These are phyloP conservation scores for Helicoverpa armigera DNA, from an alignment of 1,140 invertebrate genomes.

Conservation along the genomic window DNA sequence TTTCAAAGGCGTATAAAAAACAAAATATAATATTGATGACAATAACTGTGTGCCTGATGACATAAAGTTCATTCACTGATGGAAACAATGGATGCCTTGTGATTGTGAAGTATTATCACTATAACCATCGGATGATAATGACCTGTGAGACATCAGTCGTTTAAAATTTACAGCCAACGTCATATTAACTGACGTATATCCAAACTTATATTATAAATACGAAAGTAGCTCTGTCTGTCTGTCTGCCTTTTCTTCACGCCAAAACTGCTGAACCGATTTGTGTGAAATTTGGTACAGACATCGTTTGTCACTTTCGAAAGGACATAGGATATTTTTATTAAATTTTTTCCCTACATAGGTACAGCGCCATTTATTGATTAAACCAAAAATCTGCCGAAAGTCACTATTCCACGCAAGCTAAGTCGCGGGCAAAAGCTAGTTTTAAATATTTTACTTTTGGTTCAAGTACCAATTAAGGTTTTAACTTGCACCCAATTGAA, in stretches of 20 bases:
- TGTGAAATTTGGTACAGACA: no score
- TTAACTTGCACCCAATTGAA: slow-evolving; percentile 21
- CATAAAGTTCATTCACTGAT: slow-evolving; percentile 69
- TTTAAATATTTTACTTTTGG: slow-evolving; percentile 4
- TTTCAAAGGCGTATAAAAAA: slow-evolving; percentile 24
- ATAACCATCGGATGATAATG: slow-evolving; percentile 55
- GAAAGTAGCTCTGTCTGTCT: no score
- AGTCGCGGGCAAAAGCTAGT: no score
- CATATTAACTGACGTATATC: not conserved
- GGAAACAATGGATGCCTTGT: slow-evolving; percentile 63
- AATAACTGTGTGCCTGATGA: slow-evolving; percentile 13
- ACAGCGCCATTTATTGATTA: no score
- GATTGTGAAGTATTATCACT: slow-evolving; percentile 62
- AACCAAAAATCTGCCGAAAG: no score
- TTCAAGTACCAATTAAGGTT: slow-evolving; percentile 12
- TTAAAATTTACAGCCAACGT: not conserved
- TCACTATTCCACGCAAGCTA: no score
- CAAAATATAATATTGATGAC: slow-evolving; percentile 33
- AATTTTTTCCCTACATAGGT: no score
- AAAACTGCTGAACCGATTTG: no score
- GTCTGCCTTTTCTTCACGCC: no score
- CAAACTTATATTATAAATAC: no score
- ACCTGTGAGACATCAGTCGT: slow-evolving; percentile 2
- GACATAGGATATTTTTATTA: no score
- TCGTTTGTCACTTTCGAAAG: no score